These are phyloP conservation scores for Lumbricus terrestris DNA, from an alignment of 2,888 invertebrate genomes.

Conservation along the genomic window DNA sequence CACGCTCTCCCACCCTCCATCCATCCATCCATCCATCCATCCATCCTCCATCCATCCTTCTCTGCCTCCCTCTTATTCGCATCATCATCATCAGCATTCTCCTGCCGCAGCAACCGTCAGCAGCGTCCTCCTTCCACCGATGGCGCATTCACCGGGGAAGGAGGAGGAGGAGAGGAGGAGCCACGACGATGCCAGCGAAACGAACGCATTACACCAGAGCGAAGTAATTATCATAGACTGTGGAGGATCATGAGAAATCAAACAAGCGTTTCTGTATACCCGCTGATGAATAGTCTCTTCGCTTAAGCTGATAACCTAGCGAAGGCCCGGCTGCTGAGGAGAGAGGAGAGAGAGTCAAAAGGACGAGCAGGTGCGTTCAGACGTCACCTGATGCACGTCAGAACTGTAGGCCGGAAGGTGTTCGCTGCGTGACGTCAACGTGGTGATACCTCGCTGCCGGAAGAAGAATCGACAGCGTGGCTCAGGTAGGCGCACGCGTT, in stretches of 20 bases:
- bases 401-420: neutral
- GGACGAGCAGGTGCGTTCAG: too few relatives aligned
- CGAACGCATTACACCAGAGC: neutral
- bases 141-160: too few relatives aligned
- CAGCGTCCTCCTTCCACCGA: neutral
- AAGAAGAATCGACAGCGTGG: neutral
- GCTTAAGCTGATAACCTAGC: neutral
- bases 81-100: neutral
- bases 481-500: neutral
- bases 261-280: neutral
- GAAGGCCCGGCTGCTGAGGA: neutral
- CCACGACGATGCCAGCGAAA: neutral
- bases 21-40: too few relatives aligned
- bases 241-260: neutral
- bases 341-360: neutral
- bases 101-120: neutral
- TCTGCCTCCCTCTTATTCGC: neutral
- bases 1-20: too few relatives aligned
- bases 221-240: neutral
- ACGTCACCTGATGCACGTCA: neutral
- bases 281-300: neutral
- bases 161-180: too few relatives aligned
- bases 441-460: neutral
- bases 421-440: neutral
- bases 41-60: neutral